These are phyloP conservation scores for Epizoanthus scotinus DNA, from an alignment of 92 coral and sea anemone species.

Conservation along the genomic window DNA sequence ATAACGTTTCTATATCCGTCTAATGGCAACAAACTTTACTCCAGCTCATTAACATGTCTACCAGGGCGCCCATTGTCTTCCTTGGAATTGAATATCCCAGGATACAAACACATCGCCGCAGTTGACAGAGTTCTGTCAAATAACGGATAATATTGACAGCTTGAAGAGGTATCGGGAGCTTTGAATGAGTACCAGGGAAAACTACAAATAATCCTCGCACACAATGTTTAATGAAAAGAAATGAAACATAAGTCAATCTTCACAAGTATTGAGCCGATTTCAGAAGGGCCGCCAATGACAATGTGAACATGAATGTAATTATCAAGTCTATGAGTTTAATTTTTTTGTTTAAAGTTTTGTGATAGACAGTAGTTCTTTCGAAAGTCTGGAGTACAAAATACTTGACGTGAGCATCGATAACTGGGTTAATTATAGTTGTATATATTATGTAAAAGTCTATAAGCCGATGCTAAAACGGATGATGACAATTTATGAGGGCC, in stretches of 20 bases:
- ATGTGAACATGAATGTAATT: neutral
- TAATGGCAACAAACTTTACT: neutral
- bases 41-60: constrained; percentile 7
- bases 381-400: constrained; percentile 3
- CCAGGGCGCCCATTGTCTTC: constrained; percentile 11
- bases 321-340: neutral
- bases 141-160: constrained; percentile 23
- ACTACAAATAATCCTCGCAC: neutral
- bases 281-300: constrained; percentile 1
- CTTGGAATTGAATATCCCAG: neutral
- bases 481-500: too few species aligned
- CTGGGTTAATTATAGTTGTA: too few species aligned
- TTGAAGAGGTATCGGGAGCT: constrained; percentile 38
- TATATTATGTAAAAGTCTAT: too few species aligned
- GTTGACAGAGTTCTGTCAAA: constrained; percentile 5
- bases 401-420: neutral
- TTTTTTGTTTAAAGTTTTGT: neutral
- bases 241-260: neutral
- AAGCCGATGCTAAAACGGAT: too few species aligned
- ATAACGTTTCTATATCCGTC: neutral
- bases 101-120: constrained; percentile 22
- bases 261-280: neutral
- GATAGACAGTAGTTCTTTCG: neutral
- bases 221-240: neutral
- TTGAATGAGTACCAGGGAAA: constrained; percentile 22